Evolutionary conservation across 1,140 invertebrate genomes (phyloP), one percentile per base, ranked within the genome.

Genomic region (Acyrthosiphon pisum): DNA sequence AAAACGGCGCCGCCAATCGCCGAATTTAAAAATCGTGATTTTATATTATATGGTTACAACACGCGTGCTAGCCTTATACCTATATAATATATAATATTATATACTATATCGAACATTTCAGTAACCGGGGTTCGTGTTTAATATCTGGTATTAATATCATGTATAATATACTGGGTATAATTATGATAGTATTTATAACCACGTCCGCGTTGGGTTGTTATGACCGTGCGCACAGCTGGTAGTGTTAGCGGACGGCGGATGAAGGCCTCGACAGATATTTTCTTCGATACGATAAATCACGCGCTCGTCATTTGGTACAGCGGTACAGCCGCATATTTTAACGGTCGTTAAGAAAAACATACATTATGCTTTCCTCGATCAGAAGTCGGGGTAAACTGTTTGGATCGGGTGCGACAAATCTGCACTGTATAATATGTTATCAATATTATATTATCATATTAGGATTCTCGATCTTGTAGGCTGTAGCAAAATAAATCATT

Each of bases 121-220:
- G n/a, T 76, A 76, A 76, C 60, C n/a, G 14, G 1, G 60, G 60
- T 18, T n/a, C 60, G 30, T n/a, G 60, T 68, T 18, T n/a, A 76
- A 76, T n/a, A 76, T n/a, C 30, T 76, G n/a, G 4, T 76, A n/a
- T 20, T 76, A 68, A 68, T 68, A 68, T 68, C 30, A 30, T 68
- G 14, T 26, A 56, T 56, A 8, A 56, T 56, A 56, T 30, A 30
- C 18, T 68, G 14, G 26, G 30, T n/a, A n/a, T n/a, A 76, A 76
- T 76, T 76, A 76, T 76, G n/a, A n/a, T 76, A n/a, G 60, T 76
- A 76, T 76, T 68, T 76, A 76, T 76, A 60, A 60, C 26, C 26
- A 9, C 30, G 14, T n/a, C 60, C 30, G 14, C 30, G 30, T 76
- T 35, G 60, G 60, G n/a, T 76, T 76, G 30, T n/a, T 76, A n/a